Conservation (phyloP, 2,113 vertebrate genomes). For the Propithecus coquereli region DNA sequence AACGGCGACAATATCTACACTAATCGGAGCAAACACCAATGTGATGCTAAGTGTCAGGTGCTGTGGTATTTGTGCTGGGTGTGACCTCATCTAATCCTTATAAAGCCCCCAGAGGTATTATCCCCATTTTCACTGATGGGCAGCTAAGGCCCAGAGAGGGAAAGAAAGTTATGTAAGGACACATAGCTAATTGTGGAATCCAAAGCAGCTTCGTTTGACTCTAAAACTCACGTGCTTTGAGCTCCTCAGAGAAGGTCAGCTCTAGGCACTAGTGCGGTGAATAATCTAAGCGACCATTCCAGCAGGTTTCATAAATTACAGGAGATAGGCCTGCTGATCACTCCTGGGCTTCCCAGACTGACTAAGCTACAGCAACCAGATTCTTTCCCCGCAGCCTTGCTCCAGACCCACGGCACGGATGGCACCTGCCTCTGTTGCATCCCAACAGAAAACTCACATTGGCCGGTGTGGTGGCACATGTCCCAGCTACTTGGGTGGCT, state of each 20-base stretch:
- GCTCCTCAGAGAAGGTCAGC: background rate
- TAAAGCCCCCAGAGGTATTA: background rate
- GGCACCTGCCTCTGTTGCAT: background rate
- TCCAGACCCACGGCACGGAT: background rate
- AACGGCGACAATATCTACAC: rapidly evolving
- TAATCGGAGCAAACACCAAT: background rate
- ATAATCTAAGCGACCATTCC: background rate
- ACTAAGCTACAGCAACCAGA: background rate
- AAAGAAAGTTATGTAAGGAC: background rate
- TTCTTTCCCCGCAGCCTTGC: background rate
- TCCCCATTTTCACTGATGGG: background rate
- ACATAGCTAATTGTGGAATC: background rate
- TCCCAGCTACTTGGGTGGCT: background rate
- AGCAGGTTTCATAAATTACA: background rate
- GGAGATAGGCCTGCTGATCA: background rate
- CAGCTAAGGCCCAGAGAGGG: background rate
- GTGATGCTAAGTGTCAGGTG: background rate
- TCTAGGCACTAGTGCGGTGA: background rate
- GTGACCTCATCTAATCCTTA: background rate
- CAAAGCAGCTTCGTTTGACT: background rate
- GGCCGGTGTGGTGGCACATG: background rate
- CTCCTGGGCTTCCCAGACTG: background rate
- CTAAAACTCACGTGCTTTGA: background rate
- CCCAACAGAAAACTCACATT: background rate
- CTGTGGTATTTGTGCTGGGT: background rate